phyloP scores from a whole-genome alignment of 1,140 invertebrate genomes.

The Calephelis virginiensis region DNA sequence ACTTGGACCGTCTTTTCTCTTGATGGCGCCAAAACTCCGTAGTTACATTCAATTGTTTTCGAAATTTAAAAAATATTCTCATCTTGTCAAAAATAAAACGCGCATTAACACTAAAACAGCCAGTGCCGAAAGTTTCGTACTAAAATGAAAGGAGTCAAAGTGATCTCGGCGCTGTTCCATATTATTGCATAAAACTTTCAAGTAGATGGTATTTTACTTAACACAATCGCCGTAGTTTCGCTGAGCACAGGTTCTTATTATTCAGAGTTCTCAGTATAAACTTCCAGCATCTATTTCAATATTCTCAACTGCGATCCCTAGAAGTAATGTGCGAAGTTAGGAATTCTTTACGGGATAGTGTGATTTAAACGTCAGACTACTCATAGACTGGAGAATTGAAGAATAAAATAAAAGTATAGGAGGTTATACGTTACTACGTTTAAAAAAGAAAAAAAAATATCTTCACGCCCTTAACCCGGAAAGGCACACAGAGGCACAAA shows the following conservation, averaged over 20 bases:
- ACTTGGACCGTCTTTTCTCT: too few relatives aligned
- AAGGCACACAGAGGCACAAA: too few relatives aligned
- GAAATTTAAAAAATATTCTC: too few relatives aligned
- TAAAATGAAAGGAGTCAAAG: constrained; percentile 32
- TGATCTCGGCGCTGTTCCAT: constrained; percentile 26
- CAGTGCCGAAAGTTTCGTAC: neutral
- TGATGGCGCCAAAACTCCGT: too few relatives aligned
- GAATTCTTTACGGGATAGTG: constrained; percentile 13
- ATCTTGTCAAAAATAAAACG: neutral
- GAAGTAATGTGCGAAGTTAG: constrained; percentile 32
- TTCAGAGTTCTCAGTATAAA: constrained; percentile 45
- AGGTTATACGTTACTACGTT: too few relatives aligned
- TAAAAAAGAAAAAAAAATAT: too few relatives aligned
- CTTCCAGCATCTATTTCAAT: constrained; percentile 33
- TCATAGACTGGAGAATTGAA: neutral
- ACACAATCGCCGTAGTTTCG: constrained; percentile 42
- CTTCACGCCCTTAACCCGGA: too few relatives aligned
- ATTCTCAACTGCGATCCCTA: constrained; percentile 25
- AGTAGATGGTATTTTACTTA: constrained; percentile 52
- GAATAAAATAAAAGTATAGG: too few relatives aligned
- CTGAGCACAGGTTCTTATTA: constrained; percentile 49
- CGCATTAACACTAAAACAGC: neutral
- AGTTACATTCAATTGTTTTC: too few relatives aligned
- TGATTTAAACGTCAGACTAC: neutral
- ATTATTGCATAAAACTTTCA: constrained; percentile 42